Base-by-base conservation (phyloP, 2,888 invertebrate genomes). In the Linyphia triangularis region DNA sequence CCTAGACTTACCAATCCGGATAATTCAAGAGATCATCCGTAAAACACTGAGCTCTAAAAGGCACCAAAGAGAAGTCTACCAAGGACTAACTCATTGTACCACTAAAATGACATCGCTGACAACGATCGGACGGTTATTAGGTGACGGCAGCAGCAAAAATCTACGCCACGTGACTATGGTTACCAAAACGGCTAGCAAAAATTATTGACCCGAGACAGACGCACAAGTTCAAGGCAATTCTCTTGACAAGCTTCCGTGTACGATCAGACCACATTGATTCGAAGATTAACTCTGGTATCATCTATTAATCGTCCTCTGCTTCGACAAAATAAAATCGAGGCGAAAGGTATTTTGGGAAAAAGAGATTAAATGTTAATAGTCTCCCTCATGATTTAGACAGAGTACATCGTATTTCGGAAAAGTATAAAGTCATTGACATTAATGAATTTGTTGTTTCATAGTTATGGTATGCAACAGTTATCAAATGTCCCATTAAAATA, bases 81-180 rank as follows among this genome's bases (percentile, higher is more conserved):
- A 30, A 6, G 33, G 30, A 63, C 37, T 63, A 30, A 24, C 59
- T 61, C 77, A 33, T n/a, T 61, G 61, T 77, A 61, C 77, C 61
- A 61, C 63, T 63, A 30, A 59, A 51, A 73, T 73, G 30, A 61
- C n/a, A 37, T n/a, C 61, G 61, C 33, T 37, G 63, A 22, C 22
- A 63, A 40, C 61, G 37, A 77, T 59, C 75, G 30, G 13, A 51
- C 51, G 51, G 51, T 51, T 51, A 59, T 75, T 75, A 57, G 51
- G 51, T 77, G 61, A 77, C 77, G 63, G 77, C 40, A 37, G 40
- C 70, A 40, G 51, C 13, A 59, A 69, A 33, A 81, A 70, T n/a
- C 33, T 81, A 37, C 81, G 69, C 59, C 82, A 81, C 30, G 86
- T 86, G 86, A 67, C 86, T 86, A 86, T 86, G 86, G 86, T 73